Percentiles rank a stretch among this genome's conserved stretches.
Conservation (phyloP, 2,113 vertebrate genomes). For the Prunella himalayana region DNA sequence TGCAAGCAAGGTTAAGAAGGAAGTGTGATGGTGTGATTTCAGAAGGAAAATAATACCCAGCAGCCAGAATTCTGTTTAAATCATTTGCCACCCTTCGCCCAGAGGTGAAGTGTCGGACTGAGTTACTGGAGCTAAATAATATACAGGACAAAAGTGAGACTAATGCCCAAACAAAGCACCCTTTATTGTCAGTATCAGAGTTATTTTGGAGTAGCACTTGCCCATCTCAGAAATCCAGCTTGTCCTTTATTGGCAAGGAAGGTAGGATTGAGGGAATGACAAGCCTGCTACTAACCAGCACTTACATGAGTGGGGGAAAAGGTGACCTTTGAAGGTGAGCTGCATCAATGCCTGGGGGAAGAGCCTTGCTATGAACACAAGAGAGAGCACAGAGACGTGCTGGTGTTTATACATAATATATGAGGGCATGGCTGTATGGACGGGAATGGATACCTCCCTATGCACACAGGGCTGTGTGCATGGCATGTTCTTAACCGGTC, state of each 20-base stretch:
- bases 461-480: accelerated
- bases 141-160: neutral
- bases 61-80: neutral
- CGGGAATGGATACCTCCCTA: neutral
- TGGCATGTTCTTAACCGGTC: accelerated
- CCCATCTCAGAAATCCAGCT: neutral
- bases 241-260: neutral
- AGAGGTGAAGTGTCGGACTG: neutral
- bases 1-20: neutral
- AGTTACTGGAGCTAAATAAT: neutral
- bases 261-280: neutral
- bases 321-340: neutral
- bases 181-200: neutral
- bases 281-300: neutral
- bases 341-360: neutral
- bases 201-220: neutral
- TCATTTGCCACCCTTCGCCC: neutral
- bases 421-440: neutral
- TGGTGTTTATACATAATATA: neutral
- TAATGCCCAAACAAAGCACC: neutral
- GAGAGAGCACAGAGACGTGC: neutral
- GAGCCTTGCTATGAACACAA: neutral
- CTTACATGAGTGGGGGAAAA: neutral
- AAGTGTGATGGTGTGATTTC: neutral
- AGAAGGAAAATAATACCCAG: neutral